A percentile compares a stretch with the other conserved stretches of the same genome.
Evolutionary conservation across 2,113 vertebrate species (phyloP).

Genomic region (Saguinus imperator): DNA sequence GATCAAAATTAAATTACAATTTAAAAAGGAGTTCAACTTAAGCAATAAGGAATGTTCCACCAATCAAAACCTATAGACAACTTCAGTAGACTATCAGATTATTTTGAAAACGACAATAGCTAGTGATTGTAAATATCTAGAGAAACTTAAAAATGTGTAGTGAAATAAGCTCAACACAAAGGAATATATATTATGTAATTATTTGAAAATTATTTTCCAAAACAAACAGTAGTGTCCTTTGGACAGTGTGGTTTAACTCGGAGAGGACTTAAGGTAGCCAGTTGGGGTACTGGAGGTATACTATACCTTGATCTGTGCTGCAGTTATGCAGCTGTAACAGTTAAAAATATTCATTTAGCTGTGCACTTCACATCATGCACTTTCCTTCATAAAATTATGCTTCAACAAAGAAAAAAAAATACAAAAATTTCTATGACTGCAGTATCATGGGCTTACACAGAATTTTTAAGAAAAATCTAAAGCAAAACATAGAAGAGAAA

Average conservation of each 20-base stretch:
- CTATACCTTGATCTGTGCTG: rapidly evolving
- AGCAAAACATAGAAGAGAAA: background rate
- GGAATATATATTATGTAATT: background rate
- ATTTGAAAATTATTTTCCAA: background rate
- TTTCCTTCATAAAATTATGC: background rate
- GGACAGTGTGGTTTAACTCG: background rate
- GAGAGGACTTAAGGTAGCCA: rapidly evolving
- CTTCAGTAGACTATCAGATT: background rate
- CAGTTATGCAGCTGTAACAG: rapidly evolving
- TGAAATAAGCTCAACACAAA: background rate
- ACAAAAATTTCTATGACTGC: background rate
- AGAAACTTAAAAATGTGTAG: background rate
- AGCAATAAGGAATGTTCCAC: background rate
- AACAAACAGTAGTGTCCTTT: background rate
- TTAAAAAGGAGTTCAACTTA: background rate
- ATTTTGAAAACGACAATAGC: background rate
- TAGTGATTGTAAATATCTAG: background rate
- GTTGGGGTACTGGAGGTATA: rapidly evolving
- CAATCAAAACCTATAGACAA: background rate
- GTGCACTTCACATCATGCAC: background rate
- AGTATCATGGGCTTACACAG: background rate
- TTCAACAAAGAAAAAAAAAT: background rate
- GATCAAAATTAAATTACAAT: background rate
- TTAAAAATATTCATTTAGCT: background rate
- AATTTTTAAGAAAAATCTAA: background rate